Base-by-base conservation (phyloP, 2,797 vertebrate species). In the Crocidura indochinensis region DNA sequence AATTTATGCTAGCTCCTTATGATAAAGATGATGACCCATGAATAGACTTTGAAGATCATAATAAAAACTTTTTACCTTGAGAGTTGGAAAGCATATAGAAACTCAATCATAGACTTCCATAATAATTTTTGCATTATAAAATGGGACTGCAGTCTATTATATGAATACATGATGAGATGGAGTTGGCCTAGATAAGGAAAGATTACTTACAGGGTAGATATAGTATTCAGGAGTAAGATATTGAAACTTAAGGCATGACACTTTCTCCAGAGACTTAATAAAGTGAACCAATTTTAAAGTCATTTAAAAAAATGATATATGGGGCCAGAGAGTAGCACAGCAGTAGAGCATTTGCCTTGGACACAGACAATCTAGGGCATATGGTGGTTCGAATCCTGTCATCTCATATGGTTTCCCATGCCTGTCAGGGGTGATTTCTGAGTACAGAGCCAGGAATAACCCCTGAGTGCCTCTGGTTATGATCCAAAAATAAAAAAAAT, bases 51-150 rank as follows among this genome's bases (percentile, higher is more conserved):
- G 20, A 91, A 46, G 17, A 74, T 71, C 19, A 60, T 6, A 65
- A 24, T 80, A 65, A 82, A 8, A 81, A 75, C n/a, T 7, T 47
- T 75, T 88, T 71, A 44, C 62, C 49, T 78, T 74, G 44, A 74
- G 10, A 74, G 14, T 20, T 51, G 27, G 26, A 71, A 72, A 71
- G 11, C 2, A 73, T 60, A 83, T 78, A 80, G 68, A 62, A 1
- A 38, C 29, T 68, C 67, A 65, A 74, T 12, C 10, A 64, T 60
- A 77, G 86, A 49, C 29, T 47, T 17, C 67, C 10, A 51, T 71
- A 49, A 67, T 29, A 14, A 56, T 4, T 44, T 86, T 77, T 85
- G 8, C 22, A 26, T 85, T 84, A 67, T 20, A 90, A 68, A 76
- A 64, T n/a, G 19, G 10, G 14, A 27, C 29, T 22, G 26, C 1